Percentiles rank a stretch among this genome's conserved stretches.
Conservation (phyloP, 2,113 vertebrate species). For the Indicator maculatus region DNA sequence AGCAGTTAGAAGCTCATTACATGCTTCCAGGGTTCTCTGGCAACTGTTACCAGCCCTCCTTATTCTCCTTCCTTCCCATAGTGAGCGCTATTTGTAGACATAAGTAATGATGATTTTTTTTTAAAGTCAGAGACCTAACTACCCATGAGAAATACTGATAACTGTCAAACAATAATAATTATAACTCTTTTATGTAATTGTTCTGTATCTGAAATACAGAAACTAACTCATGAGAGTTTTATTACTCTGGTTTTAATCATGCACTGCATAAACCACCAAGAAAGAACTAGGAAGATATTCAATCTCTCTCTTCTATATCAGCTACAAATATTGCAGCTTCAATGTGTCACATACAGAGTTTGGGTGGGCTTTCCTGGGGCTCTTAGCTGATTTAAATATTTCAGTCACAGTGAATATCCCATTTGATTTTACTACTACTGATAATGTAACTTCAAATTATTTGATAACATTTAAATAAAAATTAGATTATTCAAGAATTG, state of each 20-base stretch:
- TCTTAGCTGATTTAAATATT: not conserved
- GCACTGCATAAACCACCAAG: not conserved
- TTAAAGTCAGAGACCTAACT: not conserved
- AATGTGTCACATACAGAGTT: not conserved
- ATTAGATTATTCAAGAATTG: not conserved
- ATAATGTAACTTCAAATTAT: not conserved
- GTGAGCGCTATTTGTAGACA: not conserved
- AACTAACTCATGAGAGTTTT: not conserved
- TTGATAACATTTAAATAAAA: not conserved
- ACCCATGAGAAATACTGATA: not conserved
- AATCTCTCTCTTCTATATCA: not conserved
- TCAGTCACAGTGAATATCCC: not conserved
- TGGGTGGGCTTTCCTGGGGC: not conserved
- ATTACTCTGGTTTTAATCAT: not conserved
- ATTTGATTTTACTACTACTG: not conserved
- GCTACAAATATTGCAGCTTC: not conserved
- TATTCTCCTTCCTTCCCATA: not conserved
- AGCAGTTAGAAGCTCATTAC: not conserved
- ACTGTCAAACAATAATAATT: not conserved
- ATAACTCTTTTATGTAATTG: not conserved
- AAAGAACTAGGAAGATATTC: not conserved
- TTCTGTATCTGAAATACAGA: not conserved
- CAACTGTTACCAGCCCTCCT: not conserved
- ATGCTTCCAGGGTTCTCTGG: not conserved
- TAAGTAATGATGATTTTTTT: not conserved